Evolutionary conservation across 2,113 vertebrate species (phyloP).

Genomic region (Platichthys stellatus): DNA sequence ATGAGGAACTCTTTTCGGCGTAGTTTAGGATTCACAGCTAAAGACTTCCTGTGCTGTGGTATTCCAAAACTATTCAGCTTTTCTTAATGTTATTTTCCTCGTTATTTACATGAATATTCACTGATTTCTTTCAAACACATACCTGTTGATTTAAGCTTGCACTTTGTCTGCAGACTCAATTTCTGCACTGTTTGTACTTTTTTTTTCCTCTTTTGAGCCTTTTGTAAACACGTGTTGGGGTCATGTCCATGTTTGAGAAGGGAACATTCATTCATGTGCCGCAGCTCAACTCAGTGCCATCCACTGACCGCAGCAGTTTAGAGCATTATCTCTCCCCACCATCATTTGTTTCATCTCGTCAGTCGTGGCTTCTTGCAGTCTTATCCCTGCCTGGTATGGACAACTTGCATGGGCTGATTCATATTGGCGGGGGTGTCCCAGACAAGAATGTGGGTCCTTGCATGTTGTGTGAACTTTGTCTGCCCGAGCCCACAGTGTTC

Average conservation of each 20-base stretch:
- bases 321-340: not conserved
- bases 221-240: not conserved
- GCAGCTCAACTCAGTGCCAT: not conserved
- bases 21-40: no score
- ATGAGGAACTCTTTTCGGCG: no score
- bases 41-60: not conserved
- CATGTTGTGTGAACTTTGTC: constrained; percentile 45
- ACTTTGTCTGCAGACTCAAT: not conserved
- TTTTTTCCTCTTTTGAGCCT: not conserved
- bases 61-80: not conserved
- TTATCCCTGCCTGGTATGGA: constrained; percentile 1
- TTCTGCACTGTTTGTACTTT: not conserved
- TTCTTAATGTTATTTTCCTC: not conserved
- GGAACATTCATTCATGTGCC: constrained; percentile 10
- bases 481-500: constrained; percentile 38
- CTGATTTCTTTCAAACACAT: not conserved
- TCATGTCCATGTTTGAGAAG: constrained; percentile 30
- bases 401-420: constrained; percentile 23
- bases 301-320: not conserved
- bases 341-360: constrained; percentile 24
- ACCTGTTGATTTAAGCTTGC: constrained; percentile 37
- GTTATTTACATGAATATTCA: not conserved
- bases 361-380: not conserved
- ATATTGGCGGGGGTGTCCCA: constrained; percentile 26
- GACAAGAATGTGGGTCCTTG: constrained; percentile 21